phyloP scores from a whole-genome alignment of 2,797 vertebrate species.

The Smutsia temminckii region DNA sequence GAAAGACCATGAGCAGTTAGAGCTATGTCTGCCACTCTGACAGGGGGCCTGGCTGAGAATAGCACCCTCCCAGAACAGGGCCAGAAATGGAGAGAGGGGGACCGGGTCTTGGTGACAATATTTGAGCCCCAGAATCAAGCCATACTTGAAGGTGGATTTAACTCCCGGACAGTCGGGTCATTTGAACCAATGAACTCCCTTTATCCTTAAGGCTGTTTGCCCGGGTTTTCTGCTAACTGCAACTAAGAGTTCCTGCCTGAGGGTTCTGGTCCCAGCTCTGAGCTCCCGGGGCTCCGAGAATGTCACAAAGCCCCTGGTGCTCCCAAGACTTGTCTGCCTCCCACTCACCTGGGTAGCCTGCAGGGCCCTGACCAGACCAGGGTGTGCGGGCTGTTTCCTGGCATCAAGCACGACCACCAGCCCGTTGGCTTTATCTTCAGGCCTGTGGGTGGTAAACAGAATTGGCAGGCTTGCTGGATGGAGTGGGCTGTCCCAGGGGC shows the following conservation, averaged over 20 bases:
- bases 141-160: background rate
- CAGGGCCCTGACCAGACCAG: conserved; percentile 89
- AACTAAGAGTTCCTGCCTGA: background rate
- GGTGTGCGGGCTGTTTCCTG: conserved; percentile 86
- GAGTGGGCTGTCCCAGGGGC: conserved; percentile 36
- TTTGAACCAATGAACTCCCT: background rate
- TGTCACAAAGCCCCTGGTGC: background rate
- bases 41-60: background rate
- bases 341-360: conserved; percentile 90
- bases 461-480: conserved; percentile 48
- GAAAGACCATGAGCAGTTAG: background rate
- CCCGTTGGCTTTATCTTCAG: conserved; percentile 87
- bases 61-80: background rate
- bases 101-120: background rate
- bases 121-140: background rate
- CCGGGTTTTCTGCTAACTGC: background rate
- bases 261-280: background rate
- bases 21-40: background rate
- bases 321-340: background rate
- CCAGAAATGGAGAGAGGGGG: background rate
- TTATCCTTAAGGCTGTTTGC: background rate
- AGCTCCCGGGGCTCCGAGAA: background rate
- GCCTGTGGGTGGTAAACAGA: conserved; percentile 84
- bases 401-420: conserved; percentile 91
- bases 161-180: background rate